Evolutionary conservation across 1,140 invertebrate species (phyloP), one percentile per base, ranked within the genome.

Genomic region (Lordiphosa mommai): DNA sequence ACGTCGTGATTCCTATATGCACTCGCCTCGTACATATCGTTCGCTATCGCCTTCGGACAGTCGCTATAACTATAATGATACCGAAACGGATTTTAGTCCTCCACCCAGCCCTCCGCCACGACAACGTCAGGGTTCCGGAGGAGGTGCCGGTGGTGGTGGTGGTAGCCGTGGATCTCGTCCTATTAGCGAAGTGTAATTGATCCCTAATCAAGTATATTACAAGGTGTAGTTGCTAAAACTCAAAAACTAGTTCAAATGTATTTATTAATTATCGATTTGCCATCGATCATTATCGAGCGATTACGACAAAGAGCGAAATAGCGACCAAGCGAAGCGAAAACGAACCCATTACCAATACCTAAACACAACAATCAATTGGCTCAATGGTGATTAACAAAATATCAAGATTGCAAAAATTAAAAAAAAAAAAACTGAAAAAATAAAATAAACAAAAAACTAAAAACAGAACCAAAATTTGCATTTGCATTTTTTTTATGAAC

Each of bases 81-180:
- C 88, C 32, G 88, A 89, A 63, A 88, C 88, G 14, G 88, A 89
- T 58, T 87, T 79, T 30, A 88, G 87, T 73, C 88, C 88, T 13
- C 88, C 88, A 5, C 73, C 76, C 1, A 87, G 74, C 49, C 85
- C 87, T 0, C 57, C 58, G 7, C 76, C 58, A 16, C 36, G 64
- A 13, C 20, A 27, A 38, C 61, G 30, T 6, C 46, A 48, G 8
- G 14, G 29, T 27, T 7, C 40, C 12, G 33, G 43, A 29, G 63
- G 9, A 34, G 61, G 8, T 23, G 9, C 20, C 8, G 20, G 46
- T 9, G 6, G 29, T 3, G 16, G 34, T 7, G 55, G 53, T 17
- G 6, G 29, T 3, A n/a, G 34, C 12, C 46, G 53, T 27, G 32
- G 40, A 29, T 84, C 79, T 3, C 72, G 77, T 13, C 68, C 79